Conservation (phyloP, 2,888 invertebrate genomes). For the Rhagonycha fulva region DNA sequence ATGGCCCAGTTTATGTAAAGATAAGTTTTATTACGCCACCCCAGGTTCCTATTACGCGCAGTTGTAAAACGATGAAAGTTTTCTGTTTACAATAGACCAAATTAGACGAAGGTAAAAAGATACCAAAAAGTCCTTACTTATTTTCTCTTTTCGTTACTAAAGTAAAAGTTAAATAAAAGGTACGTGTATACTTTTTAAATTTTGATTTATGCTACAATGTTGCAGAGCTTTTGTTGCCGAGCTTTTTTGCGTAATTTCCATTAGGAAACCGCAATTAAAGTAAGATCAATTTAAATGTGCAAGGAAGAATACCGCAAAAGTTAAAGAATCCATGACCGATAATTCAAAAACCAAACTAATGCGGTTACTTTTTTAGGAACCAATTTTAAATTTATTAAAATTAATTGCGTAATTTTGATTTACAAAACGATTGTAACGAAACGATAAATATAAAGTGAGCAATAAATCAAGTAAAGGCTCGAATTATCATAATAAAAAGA, state of each 20-base stretch:
- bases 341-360: neutral
- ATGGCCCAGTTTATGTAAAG: conserved; percentile 31
- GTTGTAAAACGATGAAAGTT: conserved; percentile 41
- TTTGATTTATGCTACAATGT: conserved; percentile 49
- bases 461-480: conserved; percentile 2
- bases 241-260: neutral
- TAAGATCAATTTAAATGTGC: neutral
- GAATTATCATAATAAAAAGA: neutral
- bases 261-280: neutral
- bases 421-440: neutral
- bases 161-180: conserved; percentile 53
- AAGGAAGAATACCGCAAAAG: neutral
- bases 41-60: conserved; percentile 34
- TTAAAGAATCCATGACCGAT: neutral
- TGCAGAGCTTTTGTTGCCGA: neutral
- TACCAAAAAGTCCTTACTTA: conserved; percentile 42
- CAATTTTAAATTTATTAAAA: neutral
- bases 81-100: conserved; percentile 47
- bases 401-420: neutral
- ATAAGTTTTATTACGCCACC: conserved; percentile 30
- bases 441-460: neutral
- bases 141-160: conserved; percentile 36
- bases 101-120: conserved; percentile 47
- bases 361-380: neutral
- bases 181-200: conserved; percentile 47